Conservation (phyloP, 2,797 vertebrate species). For the Gymnothorax javanicus region DNA sequence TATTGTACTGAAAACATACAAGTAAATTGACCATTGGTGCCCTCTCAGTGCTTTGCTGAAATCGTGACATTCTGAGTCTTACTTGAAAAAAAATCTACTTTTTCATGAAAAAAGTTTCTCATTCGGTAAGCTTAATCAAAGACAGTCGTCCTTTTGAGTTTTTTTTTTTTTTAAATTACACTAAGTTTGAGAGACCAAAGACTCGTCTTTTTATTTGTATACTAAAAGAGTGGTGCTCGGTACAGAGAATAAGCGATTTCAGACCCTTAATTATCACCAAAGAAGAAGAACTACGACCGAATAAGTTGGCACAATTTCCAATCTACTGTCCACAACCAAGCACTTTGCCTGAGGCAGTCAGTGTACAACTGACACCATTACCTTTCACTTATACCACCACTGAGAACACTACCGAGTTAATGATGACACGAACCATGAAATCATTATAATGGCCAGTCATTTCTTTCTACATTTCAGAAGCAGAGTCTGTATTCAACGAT, state of each 20-base stretch:
- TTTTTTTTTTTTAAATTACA: not conserved
- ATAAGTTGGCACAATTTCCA: not conserved
- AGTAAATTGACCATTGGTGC: not conserved
- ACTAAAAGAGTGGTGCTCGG: not conserved
- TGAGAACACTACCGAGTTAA: not conserved
- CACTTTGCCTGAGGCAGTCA: not conserved
- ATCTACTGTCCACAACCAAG: not conserved
- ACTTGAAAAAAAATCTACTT: not conserved
- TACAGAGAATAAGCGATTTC: not conserved
- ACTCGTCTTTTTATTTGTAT: not conserved
- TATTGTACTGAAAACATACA: not conserved
- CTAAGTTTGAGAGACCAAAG: not conserved
- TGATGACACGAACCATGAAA: not conserved
- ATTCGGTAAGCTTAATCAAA: not conserved
- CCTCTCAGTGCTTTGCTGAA: not conserved
- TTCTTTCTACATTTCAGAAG: not conserved
- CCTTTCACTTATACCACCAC: not conserved
- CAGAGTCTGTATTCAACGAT: not conserved
- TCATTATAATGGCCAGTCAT: not conserved
- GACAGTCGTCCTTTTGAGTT: not conserved
- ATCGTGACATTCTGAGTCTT: not conserved
- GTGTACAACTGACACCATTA: not conserved
- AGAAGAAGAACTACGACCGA: not conserved
- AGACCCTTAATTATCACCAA: not conserved
- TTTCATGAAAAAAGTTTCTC: not conserved